A percentile compares a stretch with the other conserved stretches of the same genome.
These are phyloP conservation scores for Sphyrna mokarran DNA, from an alignment of 2,113 vertebrate genomes.

Conservation along the genomic window DNA sequence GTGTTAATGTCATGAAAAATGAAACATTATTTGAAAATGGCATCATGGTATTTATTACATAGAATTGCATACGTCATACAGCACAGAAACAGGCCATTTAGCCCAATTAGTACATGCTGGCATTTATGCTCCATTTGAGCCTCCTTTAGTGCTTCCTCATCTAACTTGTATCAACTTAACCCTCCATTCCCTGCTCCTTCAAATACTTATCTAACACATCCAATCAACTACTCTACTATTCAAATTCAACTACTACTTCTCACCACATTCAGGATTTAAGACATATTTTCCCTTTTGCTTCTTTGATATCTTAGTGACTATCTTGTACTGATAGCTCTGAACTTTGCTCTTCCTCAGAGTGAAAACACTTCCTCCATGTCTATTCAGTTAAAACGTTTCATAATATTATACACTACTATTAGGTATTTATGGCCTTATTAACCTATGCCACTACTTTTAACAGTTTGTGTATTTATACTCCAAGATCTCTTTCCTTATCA, in stretches of 20 bases:
- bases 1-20: constrained; percentile 24
- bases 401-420: not conserved
- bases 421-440: not conserved
- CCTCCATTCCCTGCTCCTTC: not conserved
- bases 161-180: not conserved
- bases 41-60: not conserved
- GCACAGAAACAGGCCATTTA: not conserved
- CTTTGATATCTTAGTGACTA: not conserved
- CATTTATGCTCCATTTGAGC: not conserved
- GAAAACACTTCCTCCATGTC: not conserved
- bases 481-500: not conserved
- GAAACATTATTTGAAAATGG: constrained; percentile 24
- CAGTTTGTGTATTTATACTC: not conserved
- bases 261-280: not conserved
- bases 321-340: not conserved
- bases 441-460: not conserved
- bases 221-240: not conserved
- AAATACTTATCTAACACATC: not conserved
- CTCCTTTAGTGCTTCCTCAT: not conserved
- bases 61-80: not conserved
- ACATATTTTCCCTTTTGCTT: not conserved
- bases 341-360: not conserved
- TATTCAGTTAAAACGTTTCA: not conserved
- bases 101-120: not conserved
- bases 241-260: not conserved